Percentiles rank a stretch among this genome's conserved stretches.
Evolutionary conservation across 2,113 vertebrate genomes (phyloP).

Genomic region (Ailuropoda melanoleuca): DNA sequence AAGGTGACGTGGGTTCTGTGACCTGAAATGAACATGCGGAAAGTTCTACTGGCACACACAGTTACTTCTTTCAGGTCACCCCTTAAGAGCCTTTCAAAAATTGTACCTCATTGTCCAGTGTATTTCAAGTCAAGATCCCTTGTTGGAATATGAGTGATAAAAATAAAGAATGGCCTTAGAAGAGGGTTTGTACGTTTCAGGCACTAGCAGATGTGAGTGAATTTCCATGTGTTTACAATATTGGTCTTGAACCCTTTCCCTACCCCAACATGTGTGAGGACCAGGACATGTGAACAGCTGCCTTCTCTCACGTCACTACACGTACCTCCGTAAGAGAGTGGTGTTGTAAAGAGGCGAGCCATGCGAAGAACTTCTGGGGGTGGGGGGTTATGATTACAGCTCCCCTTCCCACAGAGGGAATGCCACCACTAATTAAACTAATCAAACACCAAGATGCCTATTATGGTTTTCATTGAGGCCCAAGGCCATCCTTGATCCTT

Average conservation of each 20-base stretch:
- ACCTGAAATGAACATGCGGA: rapidly evolving
- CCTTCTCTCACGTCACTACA: background rate
- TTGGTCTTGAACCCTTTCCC: background rate
- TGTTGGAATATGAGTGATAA: background rate
- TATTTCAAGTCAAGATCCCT: background rate
- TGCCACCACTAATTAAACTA: background rate
- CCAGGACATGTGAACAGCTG: rapidly evolving
- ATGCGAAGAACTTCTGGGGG: rapidly evolving
- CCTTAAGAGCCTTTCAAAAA: background rate
- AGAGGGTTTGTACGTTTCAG: background rate
- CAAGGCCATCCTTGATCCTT: background rate
- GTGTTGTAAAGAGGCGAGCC: background rate
- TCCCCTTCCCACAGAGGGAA: background rate
- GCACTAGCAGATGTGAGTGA: too few relatives aligned
- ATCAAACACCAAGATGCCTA: background rate
- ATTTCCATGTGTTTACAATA: background rate
- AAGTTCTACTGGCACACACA: background rate
- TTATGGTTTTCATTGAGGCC: background rate
- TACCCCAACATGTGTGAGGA: background rate
- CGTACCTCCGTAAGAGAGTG: background rate
- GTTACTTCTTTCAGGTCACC: background rate
- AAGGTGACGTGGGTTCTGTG: background rate
- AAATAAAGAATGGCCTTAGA: background rate
- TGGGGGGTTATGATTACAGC: rapidly evolving
- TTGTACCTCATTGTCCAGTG: rapidly evolving